Evolutionary conservation across 2,113 vertebrate genomes (phyloP).

Genomic region (Hyperopisus bebe): DNA sequence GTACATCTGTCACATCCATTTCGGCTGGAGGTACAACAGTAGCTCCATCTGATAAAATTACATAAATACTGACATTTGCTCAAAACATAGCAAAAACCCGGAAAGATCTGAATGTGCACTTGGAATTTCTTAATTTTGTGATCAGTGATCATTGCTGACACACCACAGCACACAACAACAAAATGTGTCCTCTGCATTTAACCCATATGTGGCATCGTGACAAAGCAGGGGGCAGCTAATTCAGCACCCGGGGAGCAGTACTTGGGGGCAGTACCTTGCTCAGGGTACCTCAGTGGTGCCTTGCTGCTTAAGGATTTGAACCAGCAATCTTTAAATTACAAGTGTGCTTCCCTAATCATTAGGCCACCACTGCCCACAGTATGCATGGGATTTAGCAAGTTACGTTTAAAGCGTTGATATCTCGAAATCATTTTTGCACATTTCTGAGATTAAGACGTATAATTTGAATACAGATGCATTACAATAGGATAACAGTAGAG

Average conservation of each 20-base stretch:
- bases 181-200: too few species aligned
- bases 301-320: too few species aligned
- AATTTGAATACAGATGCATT: not conserved
- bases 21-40: not conserved
- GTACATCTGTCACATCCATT: not conserved
- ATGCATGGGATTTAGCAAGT: not conserved
- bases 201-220: too few species aligned
- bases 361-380: not conserved
- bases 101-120: not conserved
- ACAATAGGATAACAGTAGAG: not conserved
- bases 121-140: not conserved
- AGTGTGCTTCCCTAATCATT: too few species aligned
- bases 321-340: too few species aligned
- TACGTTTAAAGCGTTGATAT: not conserved
- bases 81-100: not conserved
- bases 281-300: too few species aligned
- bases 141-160: too few species aligned
- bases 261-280: too few species aligned
- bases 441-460: not conserved
- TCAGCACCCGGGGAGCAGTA: too few species aligned
- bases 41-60: not conserved
- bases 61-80: not conserved
- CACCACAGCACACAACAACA: too few species aligned
- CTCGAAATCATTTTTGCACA: not conserved
- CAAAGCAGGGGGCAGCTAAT: too few species aligned